Conservation (phyloP, 2,113 vertebrate genomes). For the Triplophysa tibetana region DNA sequence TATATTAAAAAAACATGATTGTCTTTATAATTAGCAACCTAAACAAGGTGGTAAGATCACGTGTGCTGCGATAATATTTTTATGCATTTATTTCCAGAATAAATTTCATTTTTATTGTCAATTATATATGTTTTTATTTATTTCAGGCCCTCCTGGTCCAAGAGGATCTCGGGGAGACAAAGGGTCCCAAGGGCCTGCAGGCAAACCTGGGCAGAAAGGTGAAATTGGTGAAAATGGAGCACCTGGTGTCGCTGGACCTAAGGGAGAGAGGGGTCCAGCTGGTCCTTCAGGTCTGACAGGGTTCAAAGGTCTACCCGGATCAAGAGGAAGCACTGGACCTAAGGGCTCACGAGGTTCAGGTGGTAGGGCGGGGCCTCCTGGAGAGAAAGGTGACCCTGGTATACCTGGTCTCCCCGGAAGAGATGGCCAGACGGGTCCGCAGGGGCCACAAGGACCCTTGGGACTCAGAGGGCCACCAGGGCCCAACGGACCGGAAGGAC, state of each 20-base stretch:
- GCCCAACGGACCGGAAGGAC: constrained; percentile 81
- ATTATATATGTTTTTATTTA: not conserved
- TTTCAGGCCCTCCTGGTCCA: constrained; percentile 94
- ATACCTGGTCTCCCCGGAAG: constrained; percentile 80
- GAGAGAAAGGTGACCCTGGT: constrained; percentile 88
- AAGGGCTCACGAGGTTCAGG: constrained; percentile 91
- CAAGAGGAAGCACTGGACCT: constrained; percentile 81
- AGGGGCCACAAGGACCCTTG: constrained; percentile 82
- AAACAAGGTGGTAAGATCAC: not conserved
- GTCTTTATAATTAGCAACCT: not conserved
- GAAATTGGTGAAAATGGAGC: constrained; percentile 91
- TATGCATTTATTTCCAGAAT: no score
- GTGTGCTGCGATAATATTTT: not conserved
- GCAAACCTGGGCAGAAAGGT: constrained; percentile 85
- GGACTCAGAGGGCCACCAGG: constrained; percentile 84
- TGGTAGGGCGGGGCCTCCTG: constrained; percentile 85
- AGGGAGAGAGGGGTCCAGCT: constrained; percentile 83
- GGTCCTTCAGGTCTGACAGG: constrained; percentile 82
- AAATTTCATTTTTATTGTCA: not conserved
- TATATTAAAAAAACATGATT: no score
- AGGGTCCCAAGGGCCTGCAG: constrained; percentile 85
- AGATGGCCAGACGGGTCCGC: constrained; percentile 80
- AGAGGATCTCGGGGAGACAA: constrained; percentile 89
- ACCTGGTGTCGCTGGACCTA: constrained; percentile 78
- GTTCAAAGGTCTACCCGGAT: constrained; percentile 83